Evolutionary conservation across 2,888 invertebrate species (phyloP).

Genomic region (Apodemia zela): DNA sequence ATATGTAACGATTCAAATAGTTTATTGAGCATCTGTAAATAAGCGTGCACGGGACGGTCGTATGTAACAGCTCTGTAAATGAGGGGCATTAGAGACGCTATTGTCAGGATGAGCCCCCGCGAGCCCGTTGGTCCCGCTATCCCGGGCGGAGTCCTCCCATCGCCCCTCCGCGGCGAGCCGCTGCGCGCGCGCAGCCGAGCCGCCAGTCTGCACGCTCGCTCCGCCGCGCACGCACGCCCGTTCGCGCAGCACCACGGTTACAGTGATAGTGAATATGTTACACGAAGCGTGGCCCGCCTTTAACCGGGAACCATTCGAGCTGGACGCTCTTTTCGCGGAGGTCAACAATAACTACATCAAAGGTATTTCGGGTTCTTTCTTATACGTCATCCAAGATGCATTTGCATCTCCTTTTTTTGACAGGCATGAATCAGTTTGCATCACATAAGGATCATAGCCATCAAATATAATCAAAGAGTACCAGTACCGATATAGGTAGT

Average conservation of each 20-base stretch:
- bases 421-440: background rate
- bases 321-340: conserved; percentile 63
- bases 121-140: background rate
- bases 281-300: conserved; percentile 61
- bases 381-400: background rate
- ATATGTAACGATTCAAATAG: no score
- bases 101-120: background rate
- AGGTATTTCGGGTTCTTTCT: conserved; percentile 43
- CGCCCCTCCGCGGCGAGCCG: conserved; percentile 28
- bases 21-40: no score
- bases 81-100: no score
- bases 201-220: conserved; percentile 35
- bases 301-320: conserved; percentile 54
- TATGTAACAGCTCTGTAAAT: no score
- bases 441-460: background rate
- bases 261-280: conserved; percentile 47
- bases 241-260: conserved; percentile 17
- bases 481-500: background rate
- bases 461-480: background rate
- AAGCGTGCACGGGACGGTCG: no score
- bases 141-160: conserved; percentile 29
- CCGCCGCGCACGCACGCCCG: conserved; percentile 33
- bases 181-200: conserved; percentile 36
- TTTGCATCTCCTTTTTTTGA: background rate
- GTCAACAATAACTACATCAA: conserved; percentile 60